Evolutionary conservation across 2,797 vertebrate species (phyloP).

Genomic region (Pyrocephalus nanus): DNA sequence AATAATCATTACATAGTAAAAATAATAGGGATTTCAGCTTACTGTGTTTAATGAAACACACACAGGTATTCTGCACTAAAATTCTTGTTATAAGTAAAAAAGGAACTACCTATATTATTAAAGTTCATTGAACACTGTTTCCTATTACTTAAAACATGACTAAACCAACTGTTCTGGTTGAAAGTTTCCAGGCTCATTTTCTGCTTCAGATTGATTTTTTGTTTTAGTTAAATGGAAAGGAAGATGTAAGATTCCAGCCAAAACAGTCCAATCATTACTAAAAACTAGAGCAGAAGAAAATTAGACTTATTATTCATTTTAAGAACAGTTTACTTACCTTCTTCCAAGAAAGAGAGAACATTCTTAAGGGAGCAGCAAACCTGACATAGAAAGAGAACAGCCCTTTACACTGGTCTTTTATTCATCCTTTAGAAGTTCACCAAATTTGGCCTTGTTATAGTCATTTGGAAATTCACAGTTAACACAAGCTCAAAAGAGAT

Average conservation of each 20-base stretch:
- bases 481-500: neutral
- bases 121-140: neutral
- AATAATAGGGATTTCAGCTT: neutral
- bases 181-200: conserved; percentile 2
- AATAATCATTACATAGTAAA: neutral
- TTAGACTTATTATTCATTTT: neutral
- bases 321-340: neutral
- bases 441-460: neutral
- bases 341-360: neutral
- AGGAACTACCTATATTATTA: neutral
- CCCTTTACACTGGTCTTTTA: neutral
- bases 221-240: neutral
- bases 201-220: neutral
- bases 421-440: neutral
- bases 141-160: neutral
- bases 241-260: neutral
- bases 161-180: neutral
- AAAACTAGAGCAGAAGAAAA: neutral
- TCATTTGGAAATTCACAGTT: neutral
- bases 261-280: neutral
- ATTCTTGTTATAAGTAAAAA: neutral
- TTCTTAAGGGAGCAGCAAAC: neutral
- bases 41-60: neutral
- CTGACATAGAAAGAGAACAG: neutral
- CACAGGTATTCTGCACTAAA: neutral